phyloP scores from a whole-genome alignment of 2,113 vertebrate species.

The Cnemophilus loriae region DNA sequence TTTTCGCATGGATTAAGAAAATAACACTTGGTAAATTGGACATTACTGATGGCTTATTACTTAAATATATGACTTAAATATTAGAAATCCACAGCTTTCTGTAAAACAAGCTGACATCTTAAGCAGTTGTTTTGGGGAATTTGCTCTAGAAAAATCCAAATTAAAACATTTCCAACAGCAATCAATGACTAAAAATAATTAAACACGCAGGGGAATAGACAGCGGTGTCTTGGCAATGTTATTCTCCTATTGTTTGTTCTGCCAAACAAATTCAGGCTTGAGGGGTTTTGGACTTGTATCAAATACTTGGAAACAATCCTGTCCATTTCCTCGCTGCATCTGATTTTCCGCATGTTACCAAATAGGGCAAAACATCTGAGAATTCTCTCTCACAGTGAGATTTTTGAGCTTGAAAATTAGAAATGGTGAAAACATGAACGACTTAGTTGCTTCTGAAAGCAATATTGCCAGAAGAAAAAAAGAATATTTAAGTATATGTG shows the following conservation, averaged over 20 bases:
- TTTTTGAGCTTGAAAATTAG: constrained; percentile 6
- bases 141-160: background rate
- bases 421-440: background rate
- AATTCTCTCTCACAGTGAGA: background rate
- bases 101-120: background rate
- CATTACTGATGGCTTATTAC: background rate
- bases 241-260: background rate
- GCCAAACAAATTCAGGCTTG: constrained; percentile 40
- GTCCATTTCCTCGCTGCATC: background rate
- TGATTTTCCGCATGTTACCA: constrained; percentile 25
- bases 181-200: constrained; percentile 21
- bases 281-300: constrained; percentile 20
- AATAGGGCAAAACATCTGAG: constrained; percentile 38
- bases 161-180: background rate
- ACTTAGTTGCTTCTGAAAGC: constrained; percentile 10
- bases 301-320: constrained; percentile 46
- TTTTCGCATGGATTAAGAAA: background rate
- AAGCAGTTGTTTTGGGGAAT: background rate
- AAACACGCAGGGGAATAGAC: background rate
- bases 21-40: background rate
- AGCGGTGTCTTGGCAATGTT: background rate
- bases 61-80: background rate
- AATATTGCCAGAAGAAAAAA: background rate
- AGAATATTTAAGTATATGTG: background rate
- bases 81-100: background rate